Evolutionary conservation across 2,888 invertebrate species (phyloP).

Genomic region (Clanis bilineata): DNA sequence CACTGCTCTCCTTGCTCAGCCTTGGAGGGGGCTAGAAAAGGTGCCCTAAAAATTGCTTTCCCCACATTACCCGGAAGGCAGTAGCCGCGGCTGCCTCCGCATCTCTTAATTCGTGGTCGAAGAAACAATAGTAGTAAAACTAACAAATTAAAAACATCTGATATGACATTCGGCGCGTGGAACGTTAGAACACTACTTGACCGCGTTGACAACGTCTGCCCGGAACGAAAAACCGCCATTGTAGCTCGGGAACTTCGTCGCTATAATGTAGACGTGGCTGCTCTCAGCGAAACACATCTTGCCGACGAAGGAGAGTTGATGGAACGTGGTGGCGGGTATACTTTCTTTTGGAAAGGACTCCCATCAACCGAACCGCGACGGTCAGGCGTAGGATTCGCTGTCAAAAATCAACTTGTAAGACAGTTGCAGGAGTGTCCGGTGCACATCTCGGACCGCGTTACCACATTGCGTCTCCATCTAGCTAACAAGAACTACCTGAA

Average conservation of each 20-base stretch:
- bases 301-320: slow-evolving; percentile 31
- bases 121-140: slow-evolving; percentile 20
- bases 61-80: background rate
- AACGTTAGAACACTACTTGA: slow-evolving; percentile 33
- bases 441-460: background rate
- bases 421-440: background rate
- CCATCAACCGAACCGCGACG: slow-evolving; percentile 19
- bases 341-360: slow-evolving; percentile 29
- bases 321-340: slow-evolving; percentile 25
- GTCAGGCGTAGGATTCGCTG: slow-evolving; percentile 29
- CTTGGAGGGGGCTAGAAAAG: too few relatives aligned
- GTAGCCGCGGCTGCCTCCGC: background rate
- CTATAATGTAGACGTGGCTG: slow-evolving; percentile 31
- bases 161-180: slow-evolving; percentile 20
- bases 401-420: slow-evolving; percentile 15
- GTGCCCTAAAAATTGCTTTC: slow-evolving; percentile 21
- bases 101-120: background rate
- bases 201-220: slow-evolving; percentile 23
- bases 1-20: too few relatives aligned
- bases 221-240: slow-evolving; percentile 32
- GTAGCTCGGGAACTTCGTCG: slow-evolving; percentile 30
- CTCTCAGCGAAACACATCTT: slow-evolving; percentile 33
- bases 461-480: slow-evolving; percentile 24
- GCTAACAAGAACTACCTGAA: slow-evolving; percentile 28
- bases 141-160: slow-evolving; percentile 16